Evolutionary conservation across 2,797 vertebrate species (phyloP), one percentile per base, ranked within the genome.

Genomic region (Sandelia bainsii): DNA sequence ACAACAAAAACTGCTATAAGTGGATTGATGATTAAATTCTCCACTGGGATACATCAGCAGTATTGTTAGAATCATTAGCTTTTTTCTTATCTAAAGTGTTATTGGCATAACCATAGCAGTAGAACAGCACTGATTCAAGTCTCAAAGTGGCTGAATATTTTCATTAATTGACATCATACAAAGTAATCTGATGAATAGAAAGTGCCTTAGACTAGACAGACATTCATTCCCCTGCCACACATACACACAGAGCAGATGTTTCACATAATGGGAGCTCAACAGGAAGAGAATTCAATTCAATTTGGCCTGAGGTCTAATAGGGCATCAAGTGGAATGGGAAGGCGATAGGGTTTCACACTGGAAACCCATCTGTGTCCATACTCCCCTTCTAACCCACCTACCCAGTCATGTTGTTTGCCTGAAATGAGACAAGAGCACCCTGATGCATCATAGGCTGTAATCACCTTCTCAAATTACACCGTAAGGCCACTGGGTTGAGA

Each of bases 281-380:
- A 91, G 91, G 91, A 92, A 91, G 87, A 83, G 82, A 80, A 91
- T 92, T 85, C 80, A 75, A 89, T 89, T 91, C 82, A 78, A 87
- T 91, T 90, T 90, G 83, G 86, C 90, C 92, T 9, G 59, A 84
- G 92, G 92, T 86, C 85, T 93, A 92, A 91, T 86, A 90, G 92
- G 81, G 89, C 87, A 80, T 87, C 75, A 83, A 88, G 86, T 77
- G 73, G 77, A 79, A 77, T 80, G 75, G 79, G 76, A 77, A 73
- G 76, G 79, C 60, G 74, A 90, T 93, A 72, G 72, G 84, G 92
- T 94, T 92, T 93, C 92, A 88, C 82, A 80, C 69, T 82, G 80
- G 80, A 91, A 81, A 87, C 82, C 89, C 92, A 93, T 95, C 92
- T 93, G 93, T 82, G 77, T 72, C 74, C 76, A 2, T 48, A 40